Conservation (phyloP, 2,797 vertebrate genomes). For the Poecilia picta region DNA sequence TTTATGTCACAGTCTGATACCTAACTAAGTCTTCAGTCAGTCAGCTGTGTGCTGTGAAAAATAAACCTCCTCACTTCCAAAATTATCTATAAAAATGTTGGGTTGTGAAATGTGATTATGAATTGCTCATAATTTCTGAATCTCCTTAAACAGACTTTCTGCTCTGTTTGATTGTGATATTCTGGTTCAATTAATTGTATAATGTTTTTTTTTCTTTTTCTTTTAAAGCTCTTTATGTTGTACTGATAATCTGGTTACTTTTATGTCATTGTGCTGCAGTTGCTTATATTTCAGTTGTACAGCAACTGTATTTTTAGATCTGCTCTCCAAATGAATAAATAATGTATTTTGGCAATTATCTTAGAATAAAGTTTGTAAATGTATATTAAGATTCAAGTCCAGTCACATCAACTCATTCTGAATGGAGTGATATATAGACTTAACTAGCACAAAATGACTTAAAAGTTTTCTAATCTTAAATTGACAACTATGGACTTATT, state of each 20-base stretch:
- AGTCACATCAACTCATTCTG: background rate
- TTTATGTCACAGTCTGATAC: background rate
- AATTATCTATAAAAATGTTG: background rate
- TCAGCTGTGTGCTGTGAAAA: background rate
- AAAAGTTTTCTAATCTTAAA: background rate
- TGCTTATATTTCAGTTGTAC: background rate
- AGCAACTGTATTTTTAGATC: background rate
- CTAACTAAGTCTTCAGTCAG: background rate
- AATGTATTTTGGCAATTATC: background rate
- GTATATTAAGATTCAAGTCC: background rate
- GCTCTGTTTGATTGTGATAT: background rate
- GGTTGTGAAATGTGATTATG: background rate
- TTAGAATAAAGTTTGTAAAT: background rate
- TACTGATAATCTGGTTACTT: background rate
- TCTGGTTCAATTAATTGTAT: background rate
- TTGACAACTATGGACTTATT: background rate
- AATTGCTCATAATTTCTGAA: background rate
- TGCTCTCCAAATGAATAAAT: background rate
- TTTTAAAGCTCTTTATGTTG: background rate
- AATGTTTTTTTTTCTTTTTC: background rate
- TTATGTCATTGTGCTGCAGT: background rate
- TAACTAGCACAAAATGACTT: background rate
- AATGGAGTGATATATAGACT: background rate
- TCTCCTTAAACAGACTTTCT: background rate
- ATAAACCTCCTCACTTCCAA: background rate